Base-by-base conservation (phyloP, 2,888 invertebrate species). In the Papilio protenor region DNA sequence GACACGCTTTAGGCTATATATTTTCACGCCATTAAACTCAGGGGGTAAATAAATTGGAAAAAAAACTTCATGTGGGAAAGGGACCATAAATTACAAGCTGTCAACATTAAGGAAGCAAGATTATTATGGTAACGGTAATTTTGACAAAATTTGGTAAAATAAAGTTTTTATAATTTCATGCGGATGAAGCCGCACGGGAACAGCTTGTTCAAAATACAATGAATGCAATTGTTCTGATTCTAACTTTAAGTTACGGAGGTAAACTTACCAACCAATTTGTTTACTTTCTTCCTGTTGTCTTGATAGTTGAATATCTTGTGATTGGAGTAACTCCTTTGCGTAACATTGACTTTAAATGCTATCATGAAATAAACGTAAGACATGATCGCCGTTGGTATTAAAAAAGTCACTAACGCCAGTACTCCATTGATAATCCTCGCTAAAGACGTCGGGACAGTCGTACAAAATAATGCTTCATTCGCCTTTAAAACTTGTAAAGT, bases 331-430 rank as follows among this genome's bases (percentile, higher is more conserved):
- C 21, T 40, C 16, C 82, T 82, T 23, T 82, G 82, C 18, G 75
- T 82, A n/a, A 81, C 77, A 27, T 85, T 87, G 1, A 87, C 79
- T 82, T 81, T 84, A 1, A 83, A 79, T 12, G 82, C 85, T 78
- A 87, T 86, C 84, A 83, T 85, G 14, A 82, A 78, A 23, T 87
- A 85, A 0, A 85, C 84, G 40, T 81, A 85, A 11, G 80, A 80
- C 81, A 87, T 84, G 1, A 86, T 84, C 14, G 61, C 55, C 49
- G 87, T 71, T 1, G 87, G 87, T 45, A 87, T 72, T 8, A 84
- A 75, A 33, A 87, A 87, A 0, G 83, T 85, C 33, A 83, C 55
- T 16, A 87, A 66, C 0, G 78, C 80, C 18, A 81, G 70, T 16
- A 81, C 79, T 64, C 79, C 84, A 27, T 79, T 82, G 21, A 83